Base-by-base conservation (phyloP, 2,888 invertebrate species). In the Cheilosia soror region DNA sequence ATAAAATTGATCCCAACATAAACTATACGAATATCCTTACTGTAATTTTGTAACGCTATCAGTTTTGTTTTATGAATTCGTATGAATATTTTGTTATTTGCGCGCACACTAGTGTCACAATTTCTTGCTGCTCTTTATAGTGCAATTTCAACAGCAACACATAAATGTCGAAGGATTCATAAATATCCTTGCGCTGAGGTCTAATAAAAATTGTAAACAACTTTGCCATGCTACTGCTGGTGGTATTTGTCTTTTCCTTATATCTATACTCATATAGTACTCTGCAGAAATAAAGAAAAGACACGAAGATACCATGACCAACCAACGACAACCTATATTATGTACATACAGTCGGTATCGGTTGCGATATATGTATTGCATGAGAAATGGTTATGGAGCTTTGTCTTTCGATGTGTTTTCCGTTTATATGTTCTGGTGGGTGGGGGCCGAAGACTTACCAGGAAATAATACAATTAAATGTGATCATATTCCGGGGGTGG, bases 151-250 rank as follows among this genome's bases (percentile, higher is more conserved):
- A 57, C 55, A 68, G 72, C 65, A 63, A 47, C 63, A 63, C 51
- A 72, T 72, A 66, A 60, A 79, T 44, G 65, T 66, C 66, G 51
- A 75, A 75, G 69, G 69, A 81, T 69, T 62, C 51, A 69, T 81
- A 81, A 81, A 82, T 82, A 71, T 71, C 77, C 27, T 77, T 82
- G 65, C 76, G 76, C 81, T 66, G 69, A 68, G 58, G 77, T 77
- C 81, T 65, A 51, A 77, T 82, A 82, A 82, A 80, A 82, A 82
- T 77, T 77, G 81, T 69, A 81, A 81, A 76, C 69, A 81, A 69
- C 69, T 69, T 57, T 51, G 29, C 69, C 27, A 25, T 55, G 53
- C 31, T 66, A 25, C 51, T 29, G 29, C 37, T 13, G 20, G 6
- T 27, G 4, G 40, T 63, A 63, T 69, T 81, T 68, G 68, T 60